Conservation (phyloP, 92 coral and sea anemone genomes). For the Pocillopora grandis region DNA sequence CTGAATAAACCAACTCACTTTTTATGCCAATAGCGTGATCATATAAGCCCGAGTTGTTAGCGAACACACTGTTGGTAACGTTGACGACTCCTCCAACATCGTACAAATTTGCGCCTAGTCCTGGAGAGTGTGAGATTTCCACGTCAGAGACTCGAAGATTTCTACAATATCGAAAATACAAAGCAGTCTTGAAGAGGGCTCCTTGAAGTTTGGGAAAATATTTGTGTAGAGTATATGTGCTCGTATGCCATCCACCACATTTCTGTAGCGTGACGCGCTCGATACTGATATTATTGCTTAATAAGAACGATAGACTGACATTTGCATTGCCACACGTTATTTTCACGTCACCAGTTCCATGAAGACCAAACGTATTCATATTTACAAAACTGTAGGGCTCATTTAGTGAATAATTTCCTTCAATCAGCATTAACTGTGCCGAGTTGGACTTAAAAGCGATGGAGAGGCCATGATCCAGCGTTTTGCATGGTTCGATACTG, state of each 20-base stretch:
- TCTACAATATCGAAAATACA: conserved; percentile 81
- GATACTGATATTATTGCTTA: conserved; percentile 65
- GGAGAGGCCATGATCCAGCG: conserved; percentile 65
- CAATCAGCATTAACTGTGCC: conserved; percentile 45
- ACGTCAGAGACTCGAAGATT: conserved; percentile 55
- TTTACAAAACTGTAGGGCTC: conserved; percentile 55
- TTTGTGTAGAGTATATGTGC: conserved; percentile 35
- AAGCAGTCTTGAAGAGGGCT: conserved; percentile 62
- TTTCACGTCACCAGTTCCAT: conserved; percentile 55
- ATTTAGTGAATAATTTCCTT: conserved; percentile 66
- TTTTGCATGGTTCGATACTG: conserved; percentile 53
- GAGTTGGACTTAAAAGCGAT: conserved; percentile 50
- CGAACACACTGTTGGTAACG: conserved; percentile 50
- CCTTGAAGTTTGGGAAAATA: conserved; percentile 26
- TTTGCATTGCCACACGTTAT: conserved; percentile 51
- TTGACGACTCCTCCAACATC: conserved; percentile 62
- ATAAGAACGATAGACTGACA: conserved; percentile 72
- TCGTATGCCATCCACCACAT: conserved; percentile 83
- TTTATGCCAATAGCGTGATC: background rate
- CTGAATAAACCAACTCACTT: conserved; percentile 20
- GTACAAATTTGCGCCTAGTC: conserved; percentile 65
- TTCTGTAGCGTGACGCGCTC: conserved; percentile 54
- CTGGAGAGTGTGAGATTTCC: conserved; percentile 55
- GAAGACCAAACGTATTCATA: conserved; percentile 58
- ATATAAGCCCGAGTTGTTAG: conserved; percentile 39